Conservation (phyloP, 2,797 vertebrate species). For the Melanotaenia boesemani region DNA sequence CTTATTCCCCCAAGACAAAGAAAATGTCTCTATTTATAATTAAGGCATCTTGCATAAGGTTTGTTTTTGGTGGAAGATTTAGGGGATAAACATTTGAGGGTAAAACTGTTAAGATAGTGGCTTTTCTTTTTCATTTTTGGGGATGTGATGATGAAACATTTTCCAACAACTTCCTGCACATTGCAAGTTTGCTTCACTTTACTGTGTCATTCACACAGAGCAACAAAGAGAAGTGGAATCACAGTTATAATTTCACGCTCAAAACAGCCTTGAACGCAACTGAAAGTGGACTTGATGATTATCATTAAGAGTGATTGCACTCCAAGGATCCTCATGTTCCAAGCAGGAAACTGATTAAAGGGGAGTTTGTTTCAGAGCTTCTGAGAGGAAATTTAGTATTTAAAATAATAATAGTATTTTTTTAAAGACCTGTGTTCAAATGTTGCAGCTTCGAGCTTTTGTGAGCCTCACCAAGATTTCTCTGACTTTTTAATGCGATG, state of each 20-base stretch:
- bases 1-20: conserved; percentile 49
- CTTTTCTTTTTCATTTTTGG: conserved; percentile 14
- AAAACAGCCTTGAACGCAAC: conserved; percentile 29
- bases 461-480: conserved; percentile 55
- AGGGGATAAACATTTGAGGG: conserved; percentile 62
- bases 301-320: conserved; percentile 66
- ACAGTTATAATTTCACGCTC: conserved; percentile 22
- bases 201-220: conserved; percentile 38
- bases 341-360: conserved; percentile 72
- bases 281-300: conserved; percentile 61
- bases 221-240: conserved; percentile 32
- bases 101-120: conserved; percentile 45
- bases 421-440: conserved; percentile 33
- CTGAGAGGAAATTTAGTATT: conserved; percentile 45
- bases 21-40: conserved; percentile 54
- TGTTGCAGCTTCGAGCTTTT: conserved; percentile 53
- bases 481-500: conserved; percentile 40
- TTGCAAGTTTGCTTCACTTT: conserved; percentile 46
- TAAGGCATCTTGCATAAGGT: conserved; percentile 52
- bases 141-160: conserved; percentile 71
- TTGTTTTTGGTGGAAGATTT: conserved; percentile 49
- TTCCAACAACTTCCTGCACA: conserved; percentile 44
- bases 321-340: conserved; percentile 71
- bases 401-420: too few relatives aligned
- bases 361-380: conserved; percentile 62